These are phyloP conservation scores for Drosophila kohkoa DNA, from an alignment of 1,140 invertebrate genomes.

Conservation along the genomic window DNA sequence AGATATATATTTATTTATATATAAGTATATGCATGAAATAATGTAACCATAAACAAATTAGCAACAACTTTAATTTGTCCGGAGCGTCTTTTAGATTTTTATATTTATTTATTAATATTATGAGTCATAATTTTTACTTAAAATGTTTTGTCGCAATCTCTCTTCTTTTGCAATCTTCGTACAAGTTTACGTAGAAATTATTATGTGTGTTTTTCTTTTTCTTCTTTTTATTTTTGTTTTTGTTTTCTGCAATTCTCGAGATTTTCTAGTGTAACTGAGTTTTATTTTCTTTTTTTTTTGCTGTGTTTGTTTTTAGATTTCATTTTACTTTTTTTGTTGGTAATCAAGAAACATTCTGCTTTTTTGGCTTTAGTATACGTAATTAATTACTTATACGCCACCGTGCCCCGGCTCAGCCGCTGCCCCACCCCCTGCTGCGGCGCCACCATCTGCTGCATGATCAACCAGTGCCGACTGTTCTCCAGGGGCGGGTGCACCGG, in stretches of 20 bases:
- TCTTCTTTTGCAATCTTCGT: constrained; percentile 18
- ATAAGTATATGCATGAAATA: constrained; percentile 76
- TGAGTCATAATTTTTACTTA: constrained; percentile 69
- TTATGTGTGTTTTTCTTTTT: constrained; percentile 46
- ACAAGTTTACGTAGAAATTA: constrained; percentile 61
- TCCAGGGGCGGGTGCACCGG: constrained; percentile 69
- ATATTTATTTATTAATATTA: constrained; percentile 50
- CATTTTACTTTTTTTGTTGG: constrained; percentile 39
- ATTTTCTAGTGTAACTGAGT: constrained; percentile 76
- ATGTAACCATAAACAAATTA: constrained; percentile 84
- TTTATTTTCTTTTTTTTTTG: constrained; percentile 29
- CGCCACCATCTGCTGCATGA: constrained; percentile 40
- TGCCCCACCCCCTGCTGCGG: constrained; percentile 29
- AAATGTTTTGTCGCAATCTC: constrained; percentile 49
- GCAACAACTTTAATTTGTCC: constrained; percentile 79
- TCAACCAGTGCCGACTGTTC: constrained; percentile 75
- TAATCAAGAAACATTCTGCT: constrained; percentile 35
- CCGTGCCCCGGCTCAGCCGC: constrained; percentile 50
- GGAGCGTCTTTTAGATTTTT: constrained; percentile 70
- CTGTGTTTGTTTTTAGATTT: constrained; percentile 8
- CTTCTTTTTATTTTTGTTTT: neutral
- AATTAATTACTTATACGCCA: constrained; percentile 68
- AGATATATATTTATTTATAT: constrained; percentile 55
- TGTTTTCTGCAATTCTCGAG: constrained; percentile 57
- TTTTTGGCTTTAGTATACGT: constrained; percentile 52